These are phyloP conservation scores for Ahaetulla prasina DNA, from an alignment of 2,113 vertebrate genomes.

Conservation along the genomic window DNA sequence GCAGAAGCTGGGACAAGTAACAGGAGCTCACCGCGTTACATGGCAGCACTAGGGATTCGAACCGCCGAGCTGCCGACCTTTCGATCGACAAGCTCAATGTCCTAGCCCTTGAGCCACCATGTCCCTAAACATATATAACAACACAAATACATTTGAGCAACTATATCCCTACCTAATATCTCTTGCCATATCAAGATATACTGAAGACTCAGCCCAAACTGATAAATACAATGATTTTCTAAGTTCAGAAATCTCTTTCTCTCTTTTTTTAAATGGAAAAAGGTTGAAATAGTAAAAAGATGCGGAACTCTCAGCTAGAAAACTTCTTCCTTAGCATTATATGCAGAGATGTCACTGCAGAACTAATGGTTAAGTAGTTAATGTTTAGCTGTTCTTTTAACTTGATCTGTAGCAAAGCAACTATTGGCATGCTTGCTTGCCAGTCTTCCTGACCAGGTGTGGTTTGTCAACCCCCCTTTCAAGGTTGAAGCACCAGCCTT, in stretches of 20 bases:
- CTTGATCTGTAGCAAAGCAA: neutral
- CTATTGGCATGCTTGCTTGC: neutral
- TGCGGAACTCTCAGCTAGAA: neutral
- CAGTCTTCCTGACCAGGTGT: neutral
- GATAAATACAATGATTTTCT: neutral
- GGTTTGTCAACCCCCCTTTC: neutral
- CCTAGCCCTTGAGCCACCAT: too few species aligned
- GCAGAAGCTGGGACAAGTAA: too few species aligned
- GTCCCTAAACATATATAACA: too few species aligned
- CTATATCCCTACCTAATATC: neutral
- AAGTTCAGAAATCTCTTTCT: constrained; percentile 12
- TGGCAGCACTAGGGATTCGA: too few species aligned
- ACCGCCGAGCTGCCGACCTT: too few species aligned
- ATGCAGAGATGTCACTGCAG: neutral
- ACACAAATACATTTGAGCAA: neutral
- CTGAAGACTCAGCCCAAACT: neutral
- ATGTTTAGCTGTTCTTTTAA: neutral
- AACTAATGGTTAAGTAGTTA: constrained; percentile 5
- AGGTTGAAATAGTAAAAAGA: neutral
- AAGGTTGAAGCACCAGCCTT: neutral
- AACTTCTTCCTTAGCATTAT: constrained; percentile 6
- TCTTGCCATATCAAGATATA: neutral
- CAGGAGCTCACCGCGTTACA: too few species aligned
- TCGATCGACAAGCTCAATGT: too few species aligned
- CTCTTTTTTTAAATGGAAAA: neutral